Evolutionary conservation across 2,888 invertebrate genomes (phyloP).

Genomic region (Acleris laterana): DNA sequence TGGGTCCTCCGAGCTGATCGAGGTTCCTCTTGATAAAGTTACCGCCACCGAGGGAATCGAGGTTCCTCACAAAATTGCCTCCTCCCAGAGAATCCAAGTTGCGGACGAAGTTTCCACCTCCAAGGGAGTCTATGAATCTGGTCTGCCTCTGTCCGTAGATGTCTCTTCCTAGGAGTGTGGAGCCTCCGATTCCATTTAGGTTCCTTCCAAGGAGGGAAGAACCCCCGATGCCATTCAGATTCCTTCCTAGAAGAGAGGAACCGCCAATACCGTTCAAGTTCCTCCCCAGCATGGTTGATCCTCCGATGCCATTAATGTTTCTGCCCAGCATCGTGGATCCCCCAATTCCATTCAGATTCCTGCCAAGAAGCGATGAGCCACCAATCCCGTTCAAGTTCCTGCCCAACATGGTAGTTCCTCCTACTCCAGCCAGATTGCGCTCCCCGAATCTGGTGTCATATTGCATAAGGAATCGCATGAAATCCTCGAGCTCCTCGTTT

Average conservation of each 20-base stretch:
- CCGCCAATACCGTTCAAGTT: conserved; percentile 38
- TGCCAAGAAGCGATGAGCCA: conserved; percentile 50
- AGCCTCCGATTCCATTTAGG: conserved; percentile 45
- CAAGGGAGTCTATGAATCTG: conserved; percentile 59
- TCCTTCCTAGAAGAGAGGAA: conserved; percentile 37
- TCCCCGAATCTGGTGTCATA: conserved; percentile 57
- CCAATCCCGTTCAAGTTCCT: conserved; percentile 56
- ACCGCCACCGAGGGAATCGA: conserved; percentile 70
- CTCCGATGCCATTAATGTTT: conserved; percentile 47
- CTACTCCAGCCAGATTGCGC: conserved; percentile 44
- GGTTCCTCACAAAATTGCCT: conserved; percentile 71
- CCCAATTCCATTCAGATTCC: conserved; percentile 44
- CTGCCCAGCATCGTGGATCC: conserved; percentile 54
- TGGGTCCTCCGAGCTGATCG: conserved; percentile 73
- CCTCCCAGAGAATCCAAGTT: conserved; percentile 73
- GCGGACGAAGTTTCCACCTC: conserved; percentile 70
- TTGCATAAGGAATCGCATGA: conserved; percentile 62
- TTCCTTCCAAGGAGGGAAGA: conserved; percentile 49
- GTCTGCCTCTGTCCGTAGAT: conserved; percentile 42
- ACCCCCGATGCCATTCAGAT: conserved; percentile 47
- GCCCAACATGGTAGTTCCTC: conserved; percentile 43
- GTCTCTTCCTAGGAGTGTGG: conserved; percentile 44
- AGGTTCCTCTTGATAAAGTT: conserved; percentile 75
- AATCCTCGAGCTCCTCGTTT: conserved; percentile 65
- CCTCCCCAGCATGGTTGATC: conserved; percentile 39